These are phyloP conservation scores for Nettapus auritus DNA, from an alignment of 2,113 vertebrate genomes.

Conservation along the genomic window DNA sequence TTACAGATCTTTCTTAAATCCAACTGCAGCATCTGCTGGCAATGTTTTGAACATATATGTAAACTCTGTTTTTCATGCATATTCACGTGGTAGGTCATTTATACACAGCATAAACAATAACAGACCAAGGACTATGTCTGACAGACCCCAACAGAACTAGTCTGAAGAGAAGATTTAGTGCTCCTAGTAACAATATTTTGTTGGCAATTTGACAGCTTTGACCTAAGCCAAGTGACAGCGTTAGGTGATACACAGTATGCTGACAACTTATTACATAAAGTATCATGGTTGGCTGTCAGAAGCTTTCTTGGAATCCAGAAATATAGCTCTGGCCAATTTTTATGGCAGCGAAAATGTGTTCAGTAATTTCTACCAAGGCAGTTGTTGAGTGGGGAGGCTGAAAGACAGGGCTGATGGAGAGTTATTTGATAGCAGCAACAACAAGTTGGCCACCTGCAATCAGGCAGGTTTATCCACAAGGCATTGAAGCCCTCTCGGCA, in stretches of 20 bases:
- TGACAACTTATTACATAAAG: slow-evolving; percentile 73
- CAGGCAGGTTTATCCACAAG: slow-evolving; percentile 29
- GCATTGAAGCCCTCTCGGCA: slow-evolving; percentile 36
- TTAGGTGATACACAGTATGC: slow-evolving; percentile 71
- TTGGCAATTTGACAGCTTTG: slow-evolving; percentile 67
- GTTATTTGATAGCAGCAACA: slow-evolving; percentile 57
- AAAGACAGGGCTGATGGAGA: slow-evolving; percentile 62
- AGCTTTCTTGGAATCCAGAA: slow-evolving; percentile 80
- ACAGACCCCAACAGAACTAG: slow-evolving; percentile 50
- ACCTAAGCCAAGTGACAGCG: slow-evolving; percentile 70
- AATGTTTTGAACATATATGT: slow-evolving; percentile 23
- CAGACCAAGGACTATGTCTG: slow-evolving; percentile 52
- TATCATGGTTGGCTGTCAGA: slow-evolving; percentile 74
- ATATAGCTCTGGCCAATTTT: slow-evolving; percentile 75
- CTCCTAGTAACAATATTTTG: slow-evolving; percentile 63
- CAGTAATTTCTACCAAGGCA: slow-evolving; percentile 79
- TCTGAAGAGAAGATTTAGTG: slow-evolving; percentile 55
- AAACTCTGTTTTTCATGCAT: slow-evolving; percentile 12
- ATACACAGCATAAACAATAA: slow-evolving; percentile 46
- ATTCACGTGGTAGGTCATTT: slow-evolving; percentile 25
- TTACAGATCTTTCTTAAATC: not conserved
- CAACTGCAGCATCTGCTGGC: slow-evolving; percentile 4
- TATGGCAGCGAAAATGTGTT: slow-evolving; percentile 79
- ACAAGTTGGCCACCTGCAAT: slow-evolving; percentile 56
- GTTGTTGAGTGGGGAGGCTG: slow-evolving; percentile 60